phyloP scores from a whole-genome alignment of 2,113 vertebrate species.

The Menidia beryllina region DNA sequence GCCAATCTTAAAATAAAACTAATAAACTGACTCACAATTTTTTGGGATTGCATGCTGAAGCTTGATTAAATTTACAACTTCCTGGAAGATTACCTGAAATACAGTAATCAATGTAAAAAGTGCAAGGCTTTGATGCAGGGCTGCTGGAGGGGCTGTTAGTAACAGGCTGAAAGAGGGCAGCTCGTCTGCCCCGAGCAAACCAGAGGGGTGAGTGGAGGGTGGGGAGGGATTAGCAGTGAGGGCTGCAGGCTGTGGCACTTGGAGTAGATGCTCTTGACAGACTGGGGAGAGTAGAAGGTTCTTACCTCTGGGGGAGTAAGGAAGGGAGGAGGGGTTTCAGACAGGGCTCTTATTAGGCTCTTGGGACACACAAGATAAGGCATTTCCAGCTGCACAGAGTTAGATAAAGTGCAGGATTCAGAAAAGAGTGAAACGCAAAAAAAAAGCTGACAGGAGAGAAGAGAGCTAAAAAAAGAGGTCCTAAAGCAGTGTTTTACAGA shows the following conservation, averaged over 20 bases:
- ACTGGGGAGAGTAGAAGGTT: conserved; percentile 15
- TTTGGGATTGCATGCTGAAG: not conserved
- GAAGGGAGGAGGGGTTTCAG: conserved; percentile 75
- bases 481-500: not conserved
- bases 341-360: conserved; percentile 74
- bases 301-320: conserved; percentile 80
- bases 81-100: conserved; percentile 6
- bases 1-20: not conserved
- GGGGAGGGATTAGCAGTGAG: conserved; percentile 1
- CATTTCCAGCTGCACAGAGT: conserved; percentile 79
- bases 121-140: conserved; percentile 36
- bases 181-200: conserved; percentile 51
- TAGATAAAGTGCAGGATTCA: conserved; percentile 62
- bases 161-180: conserved; percentile 17
- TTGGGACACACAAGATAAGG: conserved; percentile 80
- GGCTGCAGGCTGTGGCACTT: conserved; percentile 68
- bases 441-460: conserved; percentile 24
- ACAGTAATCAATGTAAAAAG: not conserved
- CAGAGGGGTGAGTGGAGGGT: conserved; percentile 15
- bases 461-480: conserved; percentile 25
- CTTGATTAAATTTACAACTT: conserved; percentile 1
- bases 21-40: not conserved
- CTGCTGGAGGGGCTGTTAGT: conserved; percentile 55
- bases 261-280: conserved; percentile 54
- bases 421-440: conserved; percentile 28